Conservation (phyloP, 1,140 invertebrate genomes). For the Drosophila watanabei region DNA sequence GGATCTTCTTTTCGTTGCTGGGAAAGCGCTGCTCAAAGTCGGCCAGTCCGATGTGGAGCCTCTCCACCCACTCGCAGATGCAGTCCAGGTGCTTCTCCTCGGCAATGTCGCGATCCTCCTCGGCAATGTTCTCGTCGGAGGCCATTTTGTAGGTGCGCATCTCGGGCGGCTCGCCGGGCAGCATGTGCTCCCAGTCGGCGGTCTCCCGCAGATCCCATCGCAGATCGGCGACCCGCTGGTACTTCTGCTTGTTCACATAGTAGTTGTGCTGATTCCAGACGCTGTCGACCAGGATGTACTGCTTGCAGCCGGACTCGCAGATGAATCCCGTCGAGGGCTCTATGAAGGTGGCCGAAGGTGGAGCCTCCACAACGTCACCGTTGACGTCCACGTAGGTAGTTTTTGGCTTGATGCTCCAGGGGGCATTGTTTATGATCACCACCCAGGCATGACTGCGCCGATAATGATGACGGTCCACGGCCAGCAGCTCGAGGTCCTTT, state of each 20-base stretch:
- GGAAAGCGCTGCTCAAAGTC: conserved; percentile 92
- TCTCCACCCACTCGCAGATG: conserved; percentile 91
- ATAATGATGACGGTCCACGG: conserved; percentile 90
- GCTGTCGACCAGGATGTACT: conserved; percentile 93
- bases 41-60: conserved; percentile 89
- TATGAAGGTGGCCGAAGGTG: conserved; percentile 89
- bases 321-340: conserved; percentile 92
- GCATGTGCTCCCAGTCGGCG: conserved; percentile 89
- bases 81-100: conserved; percentile 92
- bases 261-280: conserved; percentile 96
- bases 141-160: conserved; percentile 80
- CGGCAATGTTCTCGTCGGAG: conserved; percentile 83
- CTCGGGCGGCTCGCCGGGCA: conserved; percentile 88
- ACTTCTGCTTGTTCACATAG: conserved; percentile 89
- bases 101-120: conserved; percentile 75
- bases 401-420: conserved; percentile 76
- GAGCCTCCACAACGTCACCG: conserved; percentile 65
- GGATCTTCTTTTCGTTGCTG: conserved; percentile 89
- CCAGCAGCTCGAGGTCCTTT: conserved; percentile 90
- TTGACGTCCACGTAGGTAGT: conserved; percentile 64
- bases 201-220: conserved; percentile 88
- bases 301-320: conserved; percentile 87
- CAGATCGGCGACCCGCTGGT: conserved; percentile 86
- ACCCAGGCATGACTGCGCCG: conserved; percentile 95
- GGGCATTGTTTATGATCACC: conserved; percentile 87